Evolutionary conservation across 2,797 vertebrate genomes (phyloP).

Genomic region (Sciurus carolinensis): DNA sequence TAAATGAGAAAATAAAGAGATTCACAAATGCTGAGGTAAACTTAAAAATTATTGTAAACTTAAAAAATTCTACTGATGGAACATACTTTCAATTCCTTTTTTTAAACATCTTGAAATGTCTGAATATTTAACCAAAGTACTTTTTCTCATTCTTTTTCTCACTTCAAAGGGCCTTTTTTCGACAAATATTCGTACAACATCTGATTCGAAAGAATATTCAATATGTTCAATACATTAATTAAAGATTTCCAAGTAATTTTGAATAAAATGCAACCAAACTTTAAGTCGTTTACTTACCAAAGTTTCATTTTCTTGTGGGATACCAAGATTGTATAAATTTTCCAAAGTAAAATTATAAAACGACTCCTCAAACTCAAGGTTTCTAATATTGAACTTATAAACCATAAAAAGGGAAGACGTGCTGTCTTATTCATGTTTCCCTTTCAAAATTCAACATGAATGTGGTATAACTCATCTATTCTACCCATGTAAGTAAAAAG

Average conservation of each 20-base stretch:
- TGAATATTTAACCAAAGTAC: neutral
- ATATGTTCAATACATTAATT: neutral
- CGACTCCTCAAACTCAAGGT: neutral
- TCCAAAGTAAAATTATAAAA: slow-evolving; percentile 19
- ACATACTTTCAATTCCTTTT: neutral
- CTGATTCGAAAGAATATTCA: neutral
- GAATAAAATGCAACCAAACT: neutral
- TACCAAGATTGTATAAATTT: neutral
- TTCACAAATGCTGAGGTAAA: neutral
- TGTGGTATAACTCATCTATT: neutral
- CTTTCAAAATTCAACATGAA: slow-evolving; percentile 15
- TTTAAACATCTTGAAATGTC: neutral
- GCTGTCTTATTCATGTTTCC: neutral
- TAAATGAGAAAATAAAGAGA: neutral
- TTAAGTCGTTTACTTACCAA: neutral
- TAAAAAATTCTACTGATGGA: neutral
- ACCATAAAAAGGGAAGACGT: neutral
- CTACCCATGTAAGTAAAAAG: neutral
- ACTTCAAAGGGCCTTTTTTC: neutral
- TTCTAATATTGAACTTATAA: neutral
- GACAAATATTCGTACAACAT: neutral
- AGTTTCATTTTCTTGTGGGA: neutral
- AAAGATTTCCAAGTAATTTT: neutral
- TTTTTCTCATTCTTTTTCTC: neutral
- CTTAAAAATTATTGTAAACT: neutral